Base-by-base conservation (phyloP, 2,797 vertebrate genomes). In the Catamblyrhynchus diadema region DNA sequence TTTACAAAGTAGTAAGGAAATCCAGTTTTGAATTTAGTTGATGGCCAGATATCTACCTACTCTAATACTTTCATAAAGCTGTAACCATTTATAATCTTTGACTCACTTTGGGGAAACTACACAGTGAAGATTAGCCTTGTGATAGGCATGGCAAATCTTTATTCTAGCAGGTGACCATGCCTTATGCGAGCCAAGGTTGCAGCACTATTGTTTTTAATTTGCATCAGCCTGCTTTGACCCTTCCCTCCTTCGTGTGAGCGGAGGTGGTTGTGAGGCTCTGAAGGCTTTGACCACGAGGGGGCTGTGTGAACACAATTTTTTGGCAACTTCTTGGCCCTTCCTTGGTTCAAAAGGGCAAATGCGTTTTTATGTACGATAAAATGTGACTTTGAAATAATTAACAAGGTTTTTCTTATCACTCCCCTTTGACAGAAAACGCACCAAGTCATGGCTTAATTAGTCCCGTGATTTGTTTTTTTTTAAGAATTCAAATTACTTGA, bases 281-380 rank as follows among this genome's bases (percentile, higher is more conserved):
- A 81, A 81, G 86, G 62, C 75, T 86, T 24, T 51, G 83, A 91
- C 97, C 97, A 96, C 96, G 95, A 97, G 97, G 81, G 93, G 95
- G 95, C 96, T 94, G 95, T 96, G 95, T 67, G 95, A 96, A 95
- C 95, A 96, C 95, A 96, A 96, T 59, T 47, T 96, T 96, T 97
- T 97, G 92, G 95, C 90, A 96, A 92, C 74, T 86, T 71, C 89
- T 95, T 97, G 93, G 95, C 94, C 93, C 97, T 93, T 92, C 85
- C 41, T 88, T 94, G 97, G 96, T 97, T 97, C 97, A 97, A 97
- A 97, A 96, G 65, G 53, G 92, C 91, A 97, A 94, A 93, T 62
- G 75, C 45, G 65, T 95, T 95, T 95, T 81, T 61, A 75, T 19
- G 78, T 77, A 56, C 56, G 73, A 92, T 93, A 50, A 84, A 84